Conservation (phyloP, 37 sponge, comb jelly and placozoan genomes). For the Corticium candelabrum region DNA sequence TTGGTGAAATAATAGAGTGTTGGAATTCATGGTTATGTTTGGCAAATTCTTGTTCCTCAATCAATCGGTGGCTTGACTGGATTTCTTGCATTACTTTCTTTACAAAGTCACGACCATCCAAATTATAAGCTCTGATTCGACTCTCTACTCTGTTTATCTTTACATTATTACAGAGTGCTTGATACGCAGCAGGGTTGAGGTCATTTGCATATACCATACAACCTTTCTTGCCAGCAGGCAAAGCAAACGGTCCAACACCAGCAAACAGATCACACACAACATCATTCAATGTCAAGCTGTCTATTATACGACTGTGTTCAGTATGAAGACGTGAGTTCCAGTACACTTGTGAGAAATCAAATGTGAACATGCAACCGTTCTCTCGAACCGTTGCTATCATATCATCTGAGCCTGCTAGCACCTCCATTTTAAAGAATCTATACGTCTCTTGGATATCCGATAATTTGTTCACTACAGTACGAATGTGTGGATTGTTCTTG, state of each 20-base stretch:
- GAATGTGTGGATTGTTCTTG: slow-evolving; percentile 46
- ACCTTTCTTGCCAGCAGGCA: slow-evolving; percentile 79
- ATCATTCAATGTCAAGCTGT: slow-evolving; percentile 36
- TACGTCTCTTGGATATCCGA: slow-evolving; percentile 63
- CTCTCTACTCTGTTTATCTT: slow-evolving; percentile 42
- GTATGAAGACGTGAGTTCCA: slow-evolving; percentile 94
- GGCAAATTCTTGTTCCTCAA: neutral
- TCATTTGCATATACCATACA: slow-evolving; percentile 91
- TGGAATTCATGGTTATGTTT: too few species aligned
- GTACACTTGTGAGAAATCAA: slow-evolving; percentile 93
- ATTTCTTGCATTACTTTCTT: slow-evolving; percentile 8
- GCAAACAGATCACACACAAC: slow-evolving; percentile 91
- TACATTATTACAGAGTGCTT: slow-evolving; percentile 55
- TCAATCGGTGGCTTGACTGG: neutral
- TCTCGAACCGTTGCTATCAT: slow-evolving; percentile 68
- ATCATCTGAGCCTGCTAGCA: slow-evolving; percentile 77
- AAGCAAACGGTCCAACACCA: slow-evolving; percentile 94
- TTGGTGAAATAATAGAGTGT: neutral
- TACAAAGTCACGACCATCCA: slow-evolving; percentile 86
- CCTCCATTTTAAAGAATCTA: slow-evolving; percentile 89
- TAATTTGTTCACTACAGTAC: slow-evolving; percentile 89
- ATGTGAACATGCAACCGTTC: slow-evolving; percentile 64
- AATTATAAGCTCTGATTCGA: slow-evolving; percentile 40
- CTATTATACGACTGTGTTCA: slow-evolving; percentile 60
- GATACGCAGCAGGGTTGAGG: slow-evolving; percentile 75